These are phyloP conservation scores for Ectemnius cavifrons DNA, from an alignment of 2,888 invertebrate genomes.

Conservation along the genomic window DNA sequence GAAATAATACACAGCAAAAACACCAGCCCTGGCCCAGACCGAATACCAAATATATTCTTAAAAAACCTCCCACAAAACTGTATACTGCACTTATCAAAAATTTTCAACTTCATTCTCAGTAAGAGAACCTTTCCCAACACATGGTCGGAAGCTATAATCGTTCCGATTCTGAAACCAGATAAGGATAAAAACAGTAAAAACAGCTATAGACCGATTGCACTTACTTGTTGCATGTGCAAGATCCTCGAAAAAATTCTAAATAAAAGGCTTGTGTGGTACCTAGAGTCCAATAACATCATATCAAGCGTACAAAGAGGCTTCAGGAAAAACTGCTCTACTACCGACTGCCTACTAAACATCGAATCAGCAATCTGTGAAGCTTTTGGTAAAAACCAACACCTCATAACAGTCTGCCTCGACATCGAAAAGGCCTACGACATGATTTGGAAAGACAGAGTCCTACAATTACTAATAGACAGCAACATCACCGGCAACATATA, in stretches of 20 bases:
- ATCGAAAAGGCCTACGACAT: slow-evolving; percentile 12
- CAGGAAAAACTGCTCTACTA: background rate
- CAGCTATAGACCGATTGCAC: slow-evolving; percentile 15
- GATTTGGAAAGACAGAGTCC: background rate
- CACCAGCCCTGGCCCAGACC: slow-evolving; percentile 36
- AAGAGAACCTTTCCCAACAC: background rate
- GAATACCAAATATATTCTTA: slow-evolving; percentile 1
- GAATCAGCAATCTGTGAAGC: background rate
- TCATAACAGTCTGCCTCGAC: background rate
- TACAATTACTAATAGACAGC: background rate
- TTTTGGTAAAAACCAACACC: background rate
- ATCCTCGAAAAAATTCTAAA: too few species aligned
- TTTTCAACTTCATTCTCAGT: slow-evolving; percentile 2
- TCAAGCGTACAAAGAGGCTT: background rate
- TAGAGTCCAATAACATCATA: too few species aligned
- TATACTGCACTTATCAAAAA: background rate
- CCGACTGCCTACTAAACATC: background rate
- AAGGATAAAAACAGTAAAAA: background rate
- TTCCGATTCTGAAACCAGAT: slow-evolving; percentile 13
- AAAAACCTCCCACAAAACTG: background rate
- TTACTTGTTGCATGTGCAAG: background rate
- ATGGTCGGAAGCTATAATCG: slow-evolving; percentile 3
- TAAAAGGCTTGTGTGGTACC: too few species aligned
- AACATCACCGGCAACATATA: background rate
- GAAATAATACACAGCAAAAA: slow-evolving; percentile 12